Evolutionary conservation across 2,888 invertebrate genomes (phyloP), one percentile per base, ranked within the genome.

Genomic region (Desoria tigrina): DNA sequence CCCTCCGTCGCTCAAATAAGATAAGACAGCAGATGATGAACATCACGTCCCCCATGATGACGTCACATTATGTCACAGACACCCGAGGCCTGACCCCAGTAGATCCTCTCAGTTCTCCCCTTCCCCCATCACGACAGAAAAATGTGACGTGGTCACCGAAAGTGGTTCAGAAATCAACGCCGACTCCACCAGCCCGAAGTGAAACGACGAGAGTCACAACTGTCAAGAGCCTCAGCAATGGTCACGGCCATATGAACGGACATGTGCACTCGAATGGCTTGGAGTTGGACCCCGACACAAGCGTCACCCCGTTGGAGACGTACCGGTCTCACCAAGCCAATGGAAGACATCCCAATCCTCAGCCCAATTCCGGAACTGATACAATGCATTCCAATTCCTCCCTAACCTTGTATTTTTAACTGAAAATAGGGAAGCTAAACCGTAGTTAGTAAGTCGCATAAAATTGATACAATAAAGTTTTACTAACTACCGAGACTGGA

Each of bases 101-200:
- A 1, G 75, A 75, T 28, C 69, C 73, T 18, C 62, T 70, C n/a
- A 54, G 55, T n/a, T n/a, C 11, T 54, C 51, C 11, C 45, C 42
- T 1, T 55, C 62, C 23, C 54, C 63, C 2, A 45, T 58, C 42
- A 14, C 54, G 63, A 18, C 66, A 66, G 9, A 75, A 75, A 39
- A 75, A 74, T 61, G 75, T 75, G 16, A 75, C 75, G 6, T 75
- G 75, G 75, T 74, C 74, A 18, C 75, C 75, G 2, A 75, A 75
- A 66, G 68, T 74, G 9, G 37, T 75, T 42, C 74, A 74, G 55
- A 75, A 73, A 45, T 57, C 64, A 11, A 73, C 72, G 1, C 74
- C 73, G 0, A 69, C 70, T 16, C 68, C 66, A 1, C 71, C 73
- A 14, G 64, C 51, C 18, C 58, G 73, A 32, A 71, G 66, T 55